Percentiles rank a stretch among this genome's conserved stretches.
Evolutionary conservation across 1,140 invertebrate genomes (phyloP).

Genomic region (Eriocheir sinensis): DNA sequence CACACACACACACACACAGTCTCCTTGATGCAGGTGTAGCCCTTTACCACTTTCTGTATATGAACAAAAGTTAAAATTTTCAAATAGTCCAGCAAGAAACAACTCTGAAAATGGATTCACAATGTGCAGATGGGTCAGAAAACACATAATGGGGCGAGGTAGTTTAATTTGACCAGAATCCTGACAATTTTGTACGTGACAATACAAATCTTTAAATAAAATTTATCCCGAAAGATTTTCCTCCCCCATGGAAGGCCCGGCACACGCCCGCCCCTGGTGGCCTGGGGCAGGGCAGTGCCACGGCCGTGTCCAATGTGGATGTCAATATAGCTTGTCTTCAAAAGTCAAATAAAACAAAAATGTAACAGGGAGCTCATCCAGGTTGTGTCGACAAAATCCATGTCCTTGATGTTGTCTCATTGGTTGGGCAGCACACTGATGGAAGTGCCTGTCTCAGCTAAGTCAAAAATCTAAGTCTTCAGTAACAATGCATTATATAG

Average conservation of each 20-base stretch:
- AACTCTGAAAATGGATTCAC: too few relatives aligned
- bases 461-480: neutral
- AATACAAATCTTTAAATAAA: conserved; percentile 47
- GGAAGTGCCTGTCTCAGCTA: neutral
- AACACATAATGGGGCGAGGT: conserved; percentile 36
- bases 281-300: neutral
- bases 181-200: conserved; percentile 63
- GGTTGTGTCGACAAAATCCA: too few relatives aligned
- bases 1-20: neutral
- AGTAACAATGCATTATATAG: neutral
- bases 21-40: neutral
- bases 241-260: neutral
- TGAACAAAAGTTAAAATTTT: too few relatives aligned
- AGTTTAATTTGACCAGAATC: conserved; percentile 42
- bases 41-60: too few relatives aligned
- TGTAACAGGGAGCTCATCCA: neutral
- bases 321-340: neutral
- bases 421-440: too few relatives aligned
- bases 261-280: neutral
- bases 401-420: too few relatives aligned
- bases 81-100: too few relatives aligned
- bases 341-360: neutral
- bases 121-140: too few relatives aligned
- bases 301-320: neutral
- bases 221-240: conserved; percentile 32